These are phyloP conservation scores for Carettochelys insculpta DNA, from an alignment of 2,113 vertebrate genomes.

Conservation along the genomic window DNA sequence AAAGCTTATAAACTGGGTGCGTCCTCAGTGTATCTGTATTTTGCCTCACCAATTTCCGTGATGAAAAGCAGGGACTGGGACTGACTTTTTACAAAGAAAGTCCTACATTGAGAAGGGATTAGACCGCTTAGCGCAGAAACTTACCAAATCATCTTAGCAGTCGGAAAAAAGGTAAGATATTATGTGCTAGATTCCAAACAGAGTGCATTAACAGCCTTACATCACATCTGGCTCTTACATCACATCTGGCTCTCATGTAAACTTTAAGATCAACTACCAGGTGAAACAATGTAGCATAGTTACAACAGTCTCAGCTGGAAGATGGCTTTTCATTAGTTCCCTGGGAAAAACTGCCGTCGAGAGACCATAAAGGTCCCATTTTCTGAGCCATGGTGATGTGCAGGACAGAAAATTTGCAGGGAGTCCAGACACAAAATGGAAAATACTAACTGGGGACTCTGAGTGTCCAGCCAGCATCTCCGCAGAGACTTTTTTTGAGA, in stretches of 20 bases:
- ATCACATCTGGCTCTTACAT: neutral
- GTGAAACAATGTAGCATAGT: fast-evolving
- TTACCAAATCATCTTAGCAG: neutral
- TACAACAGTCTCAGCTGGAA: neutral
- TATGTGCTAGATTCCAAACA: neutral
- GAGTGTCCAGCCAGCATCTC: neutral
- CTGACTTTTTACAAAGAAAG: neutral
- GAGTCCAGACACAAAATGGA: neutral
- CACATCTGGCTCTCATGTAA: neutral
- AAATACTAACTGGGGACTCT: neutral
- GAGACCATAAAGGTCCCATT: neutral
- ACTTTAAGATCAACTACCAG: neutral
- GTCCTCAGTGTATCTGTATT: neutral
- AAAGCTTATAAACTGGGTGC: neutral
- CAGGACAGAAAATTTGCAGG: neutral
- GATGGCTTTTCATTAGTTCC: neutral
- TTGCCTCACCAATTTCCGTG: neutral
- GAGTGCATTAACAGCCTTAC: neutral
- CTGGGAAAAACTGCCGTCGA: neutral
- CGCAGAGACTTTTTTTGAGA: neutral
- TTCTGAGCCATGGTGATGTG: neutral
- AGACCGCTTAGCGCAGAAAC: neutral
- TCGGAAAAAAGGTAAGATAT: neutral
- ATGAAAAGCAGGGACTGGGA: neutral
- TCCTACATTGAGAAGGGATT: neutral